Conservation (phyloP, 2,113 vertebrate genomes). For the Grus americana region DNA sequence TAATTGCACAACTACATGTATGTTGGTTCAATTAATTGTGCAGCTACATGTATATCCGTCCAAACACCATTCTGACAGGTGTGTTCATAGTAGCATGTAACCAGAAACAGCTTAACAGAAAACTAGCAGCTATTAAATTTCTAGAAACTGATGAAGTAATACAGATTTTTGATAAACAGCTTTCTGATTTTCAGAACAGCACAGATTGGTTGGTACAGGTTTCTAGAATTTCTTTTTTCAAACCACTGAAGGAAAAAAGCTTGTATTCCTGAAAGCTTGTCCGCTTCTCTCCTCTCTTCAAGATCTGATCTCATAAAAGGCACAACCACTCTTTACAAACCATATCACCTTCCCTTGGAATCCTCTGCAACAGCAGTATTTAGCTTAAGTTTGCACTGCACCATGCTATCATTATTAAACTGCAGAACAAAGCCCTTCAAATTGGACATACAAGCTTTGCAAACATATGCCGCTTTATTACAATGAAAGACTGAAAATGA, state of each 20-base stretch:
- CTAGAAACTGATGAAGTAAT: background rate
- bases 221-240: background rate
- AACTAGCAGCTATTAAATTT: background rate
- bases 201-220: background rate
- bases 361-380: background rate
- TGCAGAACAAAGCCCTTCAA: background rate
- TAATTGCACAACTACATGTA: background rate
- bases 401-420: accelerated
- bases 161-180: background rate
- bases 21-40: background rate
- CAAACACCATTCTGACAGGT: background rate
- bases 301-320: background rate
- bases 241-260: background rate
- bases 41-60: background rate
- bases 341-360: background rate
- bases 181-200: background rate
- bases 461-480: background rate
- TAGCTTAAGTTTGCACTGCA: background rate
- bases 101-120: background rate
- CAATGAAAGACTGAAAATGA: background rate
- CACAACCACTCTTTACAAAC: background rate
- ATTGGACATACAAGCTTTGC: accelerated
- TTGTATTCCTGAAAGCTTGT: background rate
- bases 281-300: background rate
- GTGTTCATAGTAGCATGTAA: background rate